A percentile compares a stretch with the other conserved stretches of the same genome.
phyloP scores from a whole-genome alignment of 2,113 vertebrate genomes.

The Tenebrosternarchus preto region DNA sequence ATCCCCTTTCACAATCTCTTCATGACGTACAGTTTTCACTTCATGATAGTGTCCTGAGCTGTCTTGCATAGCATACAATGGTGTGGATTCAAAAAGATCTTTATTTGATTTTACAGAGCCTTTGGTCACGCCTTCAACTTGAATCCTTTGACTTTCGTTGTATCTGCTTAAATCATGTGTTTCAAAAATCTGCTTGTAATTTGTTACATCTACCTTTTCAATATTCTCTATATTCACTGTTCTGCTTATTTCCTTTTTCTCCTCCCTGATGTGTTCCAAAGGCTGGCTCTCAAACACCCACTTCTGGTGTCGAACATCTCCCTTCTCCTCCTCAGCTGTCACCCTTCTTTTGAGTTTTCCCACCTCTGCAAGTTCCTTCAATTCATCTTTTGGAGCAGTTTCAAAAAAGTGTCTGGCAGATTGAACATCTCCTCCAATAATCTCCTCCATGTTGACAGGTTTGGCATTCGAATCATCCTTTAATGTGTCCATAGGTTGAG shows the following conservation, averaged over 20 bases:
- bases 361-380: constrained; percentile 75
- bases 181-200: constrained; percentile 85
- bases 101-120: constrained; percentile 85
- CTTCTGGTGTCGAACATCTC: constrained; percentile 86
- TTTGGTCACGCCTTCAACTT: constrained; percentile 80
- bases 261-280: constrained; percentile 85
- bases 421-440: constrained; percentile 84
- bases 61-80: constrained; percentile 88
- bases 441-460: constrained; percentile 70
- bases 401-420: constrained; percentile 88
- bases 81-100: constrained; percentile 84
- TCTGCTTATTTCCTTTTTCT: constrained; percentile 76
- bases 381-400: constrained; percentile 78
- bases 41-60: constrained; percentile 85
- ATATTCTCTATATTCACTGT: constrained; percentile 85
- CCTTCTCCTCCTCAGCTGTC: constrained; percentile 81
- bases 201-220: constrained; percentile 83
- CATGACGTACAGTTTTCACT: constrained; percentile 85
- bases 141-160: constrained; percentile 79
- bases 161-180: constrained; percentile 73
- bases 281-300: constrained; percentile 88
- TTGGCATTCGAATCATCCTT: constrained; percentile 77
- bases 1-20: constrained; percentile 88
- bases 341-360: constrained; percentile 65
- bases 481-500: constrained; percentile 82